A percentile compares a stretch with the other conserved stretches of the same genome.
These are phyloP conservation scores for Alviniconcha strummeri DNA, from an alignment of 2,888 invertebrate species.

Conservation along the genomic window DNA sequence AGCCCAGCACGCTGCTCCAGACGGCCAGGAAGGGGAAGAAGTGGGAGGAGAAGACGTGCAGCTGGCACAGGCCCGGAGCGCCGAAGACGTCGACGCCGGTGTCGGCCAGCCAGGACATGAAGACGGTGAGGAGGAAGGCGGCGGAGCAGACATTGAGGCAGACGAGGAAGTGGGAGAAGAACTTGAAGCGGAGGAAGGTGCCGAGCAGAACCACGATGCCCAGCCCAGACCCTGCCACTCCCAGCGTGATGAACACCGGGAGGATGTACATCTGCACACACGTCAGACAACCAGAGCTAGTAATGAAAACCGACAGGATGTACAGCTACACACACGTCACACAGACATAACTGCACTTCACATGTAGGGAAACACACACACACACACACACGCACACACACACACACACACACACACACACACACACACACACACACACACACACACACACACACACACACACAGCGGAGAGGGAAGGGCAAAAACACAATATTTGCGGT, in stretches of 20 bases:
- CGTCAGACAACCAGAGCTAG: too few species aligned
- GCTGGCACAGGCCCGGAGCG: slow-evolving; percentile 58
- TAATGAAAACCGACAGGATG: too few species aligned
- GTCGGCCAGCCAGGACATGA: slow-evolving; percentile 54
- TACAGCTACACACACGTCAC: too few species aligned
- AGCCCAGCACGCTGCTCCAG: slow-evolving; percentile 49
- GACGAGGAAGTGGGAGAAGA: slow-evolving; percentile 53
- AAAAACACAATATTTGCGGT: background rate
- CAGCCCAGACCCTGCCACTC: slow-evolving; percentile 43
- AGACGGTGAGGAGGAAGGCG: slow-evolving; percentile 52
- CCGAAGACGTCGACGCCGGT: slow-evolving; percentile 52
- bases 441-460: background rate
- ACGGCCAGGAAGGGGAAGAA: slow-evolving; percentile 58
- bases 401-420: background rate
- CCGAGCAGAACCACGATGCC: slow-evolving; percentile 50
- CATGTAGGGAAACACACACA: too few species aligned
- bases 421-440: background rate
- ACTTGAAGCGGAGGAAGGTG: slow-evolving; percentile 50
- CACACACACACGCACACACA: too few species aligned
- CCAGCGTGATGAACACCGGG: slow-evolving; percentile 48
- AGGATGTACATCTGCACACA: slow-evolving; percentile 45
- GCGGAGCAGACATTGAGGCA: slow-evolving; percentile 50
- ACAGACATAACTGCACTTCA: too few species aligned
- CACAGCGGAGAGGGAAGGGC: background rate
- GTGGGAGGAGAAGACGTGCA: slow-evolving; percentile 56